Evolutionary conservation across 2,888 invertebrate genomes (phyloP).

Genomic region (Gymnoscelis rufifasciata): DNA sequence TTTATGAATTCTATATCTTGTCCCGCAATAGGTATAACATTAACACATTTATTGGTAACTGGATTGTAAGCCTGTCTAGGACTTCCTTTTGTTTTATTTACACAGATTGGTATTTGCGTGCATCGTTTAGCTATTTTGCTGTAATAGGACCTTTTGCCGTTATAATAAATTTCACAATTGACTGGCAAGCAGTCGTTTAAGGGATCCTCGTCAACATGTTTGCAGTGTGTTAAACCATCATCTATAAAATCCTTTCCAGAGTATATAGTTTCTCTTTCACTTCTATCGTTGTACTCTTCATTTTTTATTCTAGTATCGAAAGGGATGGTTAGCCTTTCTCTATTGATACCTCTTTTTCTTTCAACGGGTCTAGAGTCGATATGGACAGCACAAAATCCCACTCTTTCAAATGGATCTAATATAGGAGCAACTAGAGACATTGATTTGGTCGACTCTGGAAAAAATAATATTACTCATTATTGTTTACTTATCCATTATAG

Average conservation of each 20-base stretch:
- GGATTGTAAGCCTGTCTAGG: constrained; percentile 46
- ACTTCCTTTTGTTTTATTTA: background rate
- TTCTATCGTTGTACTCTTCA: constrained; percentile 13
- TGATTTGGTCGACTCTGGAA: constrained; percentile 43
- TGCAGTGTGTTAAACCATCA: constrained; percentile 38
- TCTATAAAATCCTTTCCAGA: constrained; percentile 7
- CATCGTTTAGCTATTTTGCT: constrained; percentile 44
- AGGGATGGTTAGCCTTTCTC: constrained; percentile 47
- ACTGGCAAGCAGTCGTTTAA: constrained; percentile 58
- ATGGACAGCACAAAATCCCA: constrained; percentile 52
- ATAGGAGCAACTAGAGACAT: constrained; percentile 54
- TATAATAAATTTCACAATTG: constrained; percentile 58
- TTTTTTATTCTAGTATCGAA: constrained; percentile 52
- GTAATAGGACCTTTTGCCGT: constrained; percentile 48
- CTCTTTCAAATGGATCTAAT: constrained; percentile 46
- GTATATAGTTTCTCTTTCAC: background rate
- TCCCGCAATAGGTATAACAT: constrained; percentile 34
- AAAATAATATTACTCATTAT: too few species aligned
- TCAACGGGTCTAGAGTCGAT: constrained; percentile 48
- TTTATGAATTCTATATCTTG: constrained; percentile 51
- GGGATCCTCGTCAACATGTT: constrained; percentile 52
- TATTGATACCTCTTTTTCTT: constrained; percentile 35
- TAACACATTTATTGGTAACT: constrained; percentile 44
- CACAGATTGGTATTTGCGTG: constrained; percentile 39
- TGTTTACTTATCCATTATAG: too few species aligned